Evolutionary conservation across 2,888 invertebrate species (phyloP).

Genomic region (Myopa testacea): DNA sequence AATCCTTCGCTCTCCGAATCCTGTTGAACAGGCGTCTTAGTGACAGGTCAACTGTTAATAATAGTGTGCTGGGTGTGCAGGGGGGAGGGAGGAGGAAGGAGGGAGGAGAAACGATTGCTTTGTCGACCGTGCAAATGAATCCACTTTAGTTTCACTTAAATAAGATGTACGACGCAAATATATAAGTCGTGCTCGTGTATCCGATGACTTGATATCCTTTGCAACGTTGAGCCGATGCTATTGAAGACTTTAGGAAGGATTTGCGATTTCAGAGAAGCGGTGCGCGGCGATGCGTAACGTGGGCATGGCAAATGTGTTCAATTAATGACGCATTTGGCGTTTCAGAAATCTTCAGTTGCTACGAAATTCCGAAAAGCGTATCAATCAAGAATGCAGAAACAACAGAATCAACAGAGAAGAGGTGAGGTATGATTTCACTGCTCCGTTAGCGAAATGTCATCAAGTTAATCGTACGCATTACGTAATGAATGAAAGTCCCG

Average conservation of each 20-base stretch:
- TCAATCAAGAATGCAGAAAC: too few relatives aligned
- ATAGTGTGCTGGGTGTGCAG: neutral
- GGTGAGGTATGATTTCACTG: too few relatives aligned
- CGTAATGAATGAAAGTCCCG: too few relatives aligned
- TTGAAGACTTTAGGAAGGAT: neutral
- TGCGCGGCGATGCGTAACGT: neutral
- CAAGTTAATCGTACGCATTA: too few relatives aligned
- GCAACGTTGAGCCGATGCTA: too few relatives aligned
- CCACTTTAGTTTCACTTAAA: constrained; percentile 19
- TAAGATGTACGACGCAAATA: neutral
- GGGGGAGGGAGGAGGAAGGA: neutral
- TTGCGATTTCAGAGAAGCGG: neutral
- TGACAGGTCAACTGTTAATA: constrained; percentile 11
- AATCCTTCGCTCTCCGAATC: neutral
- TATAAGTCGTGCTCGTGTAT: too few relatives aligned
- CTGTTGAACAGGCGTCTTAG: neutral
- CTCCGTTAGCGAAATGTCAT: too few relatives aligned
- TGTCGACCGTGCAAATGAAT: neutral
- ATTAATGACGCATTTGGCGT: constrained; percentile 9
- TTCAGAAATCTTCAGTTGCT: too few relatives aligned
- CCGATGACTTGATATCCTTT: too few relatives aligned
- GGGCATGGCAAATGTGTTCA: neutral
- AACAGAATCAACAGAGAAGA: too few relatives aligned
- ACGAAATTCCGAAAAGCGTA: too few relatives aligned
- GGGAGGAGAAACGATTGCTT: neutral